Conservation (phyloP, 2,888 invertebrate species). For the Eurytoma adleriae region DNA sequence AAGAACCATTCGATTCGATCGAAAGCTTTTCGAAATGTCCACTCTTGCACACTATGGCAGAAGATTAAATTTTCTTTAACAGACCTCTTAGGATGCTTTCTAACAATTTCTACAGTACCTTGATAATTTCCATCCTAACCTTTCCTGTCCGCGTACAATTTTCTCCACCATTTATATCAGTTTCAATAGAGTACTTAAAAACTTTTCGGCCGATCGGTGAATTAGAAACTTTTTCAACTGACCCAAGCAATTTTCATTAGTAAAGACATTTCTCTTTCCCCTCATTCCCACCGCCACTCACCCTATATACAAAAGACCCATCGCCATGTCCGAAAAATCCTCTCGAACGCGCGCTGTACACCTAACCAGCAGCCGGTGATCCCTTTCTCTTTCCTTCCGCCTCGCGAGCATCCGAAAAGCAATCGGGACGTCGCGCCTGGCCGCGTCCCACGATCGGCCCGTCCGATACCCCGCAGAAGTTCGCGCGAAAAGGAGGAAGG, state of each 20-base stretch:
- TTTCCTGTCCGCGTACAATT: too few species aligned
- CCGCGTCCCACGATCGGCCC: constrained; percentile 6
- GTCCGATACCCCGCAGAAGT: neutral
- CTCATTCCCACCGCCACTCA: neutral
- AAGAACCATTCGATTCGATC: too few species aligned
- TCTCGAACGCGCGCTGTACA: neutral
- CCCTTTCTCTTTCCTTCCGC: constrained; percentile 46
- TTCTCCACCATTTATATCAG: too few species aligned
- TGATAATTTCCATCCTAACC: too few species aligned
- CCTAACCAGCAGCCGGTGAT: neutral
- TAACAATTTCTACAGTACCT: too few species aligned
- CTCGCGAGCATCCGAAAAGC: neutral
- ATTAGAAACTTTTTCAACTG: too few species aligned
- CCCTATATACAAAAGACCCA: neutral
- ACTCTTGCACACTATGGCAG: neutral
- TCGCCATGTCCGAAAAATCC: neutral
- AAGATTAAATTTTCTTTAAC: too few species aligned
- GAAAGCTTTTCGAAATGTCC: neutral
- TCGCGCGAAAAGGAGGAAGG: neutral
- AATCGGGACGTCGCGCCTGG: neutral
- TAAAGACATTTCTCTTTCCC: too few species aligned
- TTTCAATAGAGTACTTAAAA: too few species aligned
- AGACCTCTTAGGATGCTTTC: too few species aligned
- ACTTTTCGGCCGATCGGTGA: too few species aligned
- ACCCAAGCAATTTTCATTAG: too few species aligned